Percentiles rank a stretch among this genome's conserved stretches.
Conservation (phyloP, 2,113 vertebrate genomes). For the Phylloscopus trochiloides region DNA sequence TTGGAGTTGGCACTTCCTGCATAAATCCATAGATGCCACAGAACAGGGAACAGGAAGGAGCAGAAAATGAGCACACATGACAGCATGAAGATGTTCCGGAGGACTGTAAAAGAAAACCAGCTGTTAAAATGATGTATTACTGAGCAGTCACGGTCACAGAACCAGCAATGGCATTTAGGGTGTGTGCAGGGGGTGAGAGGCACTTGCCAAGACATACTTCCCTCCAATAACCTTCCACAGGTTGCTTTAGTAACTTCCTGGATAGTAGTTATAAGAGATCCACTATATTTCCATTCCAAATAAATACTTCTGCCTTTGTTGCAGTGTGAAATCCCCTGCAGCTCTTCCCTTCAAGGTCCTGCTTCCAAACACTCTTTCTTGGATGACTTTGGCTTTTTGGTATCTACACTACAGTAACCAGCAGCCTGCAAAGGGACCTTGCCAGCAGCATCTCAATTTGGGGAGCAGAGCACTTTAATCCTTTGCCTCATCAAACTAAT, state of each 20-base stretch:
- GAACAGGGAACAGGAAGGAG: constrained; percentile 93
- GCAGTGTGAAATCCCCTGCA: not conserved
- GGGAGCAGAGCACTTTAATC: not conserved
- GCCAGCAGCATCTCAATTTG: not conserved
- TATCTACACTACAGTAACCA: not conserved
- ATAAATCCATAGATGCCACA: constrained; percentile 99
- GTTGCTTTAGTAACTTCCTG: not conserved
- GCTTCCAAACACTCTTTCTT: not conserved
- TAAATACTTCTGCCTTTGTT: not conserved
- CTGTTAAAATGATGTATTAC: not conserved
- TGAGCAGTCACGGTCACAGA: not conserved
- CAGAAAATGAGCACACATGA: constrained; percentile 89
- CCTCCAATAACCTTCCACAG: not conserved
- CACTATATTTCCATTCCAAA: not conserved
- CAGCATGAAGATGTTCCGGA: constrained; percentile 95
- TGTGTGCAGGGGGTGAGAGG: not conserved
- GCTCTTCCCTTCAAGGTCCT: not conserved
- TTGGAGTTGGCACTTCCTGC: constrained; percentile 98
- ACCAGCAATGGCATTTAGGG: not conserved
- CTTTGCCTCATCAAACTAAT: not conserved
- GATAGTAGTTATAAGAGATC: not conserved
- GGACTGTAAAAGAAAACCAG: constrained; percentile 74
- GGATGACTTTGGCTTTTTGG: not conserved
- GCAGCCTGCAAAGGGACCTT: not conserved
- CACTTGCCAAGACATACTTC: not conserved